Evolutionary conservation across 1,140 invertebrate species (phyloP).

Genomic region (Nephila pilipes): DNA sequence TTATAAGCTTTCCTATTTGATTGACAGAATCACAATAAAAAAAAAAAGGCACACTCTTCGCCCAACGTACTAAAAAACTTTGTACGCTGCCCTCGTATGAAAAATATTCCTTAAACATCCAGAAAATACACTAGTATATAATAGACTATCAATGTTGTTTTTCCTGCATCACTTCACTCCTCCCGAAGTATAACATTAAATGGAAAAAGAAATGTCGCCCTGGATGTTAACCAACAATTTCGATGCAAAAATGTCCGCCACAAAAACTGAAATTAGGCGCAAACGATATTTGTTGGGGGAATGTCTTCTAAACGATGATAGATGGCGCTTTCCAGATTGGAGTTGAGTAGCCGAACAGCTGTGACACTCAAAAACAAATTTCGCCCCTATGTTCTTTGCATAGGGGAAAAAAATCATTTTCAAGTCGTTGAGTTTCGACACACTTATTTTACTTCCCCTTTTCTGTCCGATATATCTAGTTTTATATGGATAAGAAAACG

Average conservation of each 20-base stretch:
- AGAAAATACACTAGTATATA: neutral
- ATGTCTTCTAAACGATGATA: slow-evolving; percentile 63
- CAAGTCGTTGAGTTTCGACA: slow-evolving; percentile 56
- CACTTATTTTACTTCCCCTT: slow-evolving; percentile 57
- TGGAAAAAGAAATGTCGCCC: neutral
- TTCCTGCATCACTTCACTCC: neutral
- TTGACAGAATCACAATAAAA: too few relatives aligned
- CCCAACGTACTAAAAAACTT: too few relatives aligned
- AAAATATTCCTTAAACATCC: too few relatives aligned
- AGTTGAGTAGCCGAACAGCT: slow-evolving; percentile 67
- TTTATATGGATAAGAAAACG: slow-evolving; percentile 60
- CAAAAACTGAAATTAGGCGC: slow-evolving; percentile 71
- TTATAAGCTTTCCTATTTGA: too few relatives aligned
- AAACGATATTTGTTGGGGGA: slow-evolving; percentile 56
- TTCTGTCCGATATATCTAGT: slow-evolving; percentile 45
- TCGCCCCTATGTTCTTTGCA: slow-evolving; percentile 37
- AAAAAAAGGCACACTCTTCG: too few relatives aligned
- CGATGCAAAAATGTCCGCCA: slow-evolving; percentile 46
- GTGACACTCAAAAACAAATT: slow-evolving; percentile 33
- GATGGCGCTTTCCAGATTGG: slow-evolving; percentile 49
- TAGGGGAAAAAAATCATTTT: slow-evolving; percentile 67
- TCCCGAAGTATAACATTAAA: neutral
- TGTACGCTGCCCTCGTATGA: too few relatives aligned
- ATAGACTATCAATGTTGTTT: neutral
- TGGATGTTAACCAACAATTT: slow-evolving; percentile 35